Evolutionary conservation across 1,140 invertebrate genomes (phyloP).

Genomic region (Orius laevigatus): DNA sequence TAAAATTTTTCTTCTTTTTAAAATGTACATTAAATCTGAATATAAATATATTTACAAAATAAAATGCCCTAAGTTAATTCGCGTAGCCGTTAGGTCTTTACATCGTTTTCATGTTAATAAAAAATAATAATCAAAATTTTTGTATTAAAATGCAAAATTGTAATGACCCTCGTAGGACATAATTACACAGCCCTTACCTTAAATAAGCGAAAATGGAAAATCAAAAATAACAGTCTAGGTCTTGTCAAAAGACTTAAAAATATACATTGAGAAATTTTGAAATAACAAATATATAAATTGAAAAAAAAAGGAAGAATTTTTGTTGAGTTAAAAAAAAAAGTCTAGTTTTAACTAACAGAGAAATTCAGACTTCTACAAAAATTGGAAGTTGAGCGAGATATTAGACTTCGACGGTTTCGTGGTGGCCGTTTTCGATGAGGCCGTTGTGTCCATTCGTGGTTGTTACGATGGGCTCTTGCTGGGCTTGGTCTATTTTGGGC

Average conservation of each 20-base stretch:
- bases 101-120: no score
- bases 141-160: no score
- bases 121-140: no score
- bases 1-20: no score
- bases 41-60: no score
- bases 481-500: slow-evolving; percentile 1
- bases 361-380: slow-evolving; percentile 6
- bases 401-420: not conserved
- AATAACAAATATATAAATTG: slow-evolving; percentile 3
- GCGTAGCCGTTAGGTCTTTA: no score
- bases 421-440: slow-evolving; percentile 12
- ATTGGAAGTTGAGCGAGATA: not conserved
- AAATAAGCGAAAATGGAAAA: not conserved
- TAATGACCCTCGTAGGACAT: not conserved
- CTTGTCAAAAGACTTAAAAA: not conserved
- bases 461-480: slow-evolving; percentile 14
- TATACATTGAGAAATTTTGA: not conserved
- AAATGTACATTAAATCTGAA: no score
- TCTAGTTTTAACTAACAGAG: not conserved
- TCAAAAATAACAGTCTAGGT: not conserved
- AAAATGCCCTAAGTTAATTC: no score
- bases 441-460: slow-evolving; percentile 16
- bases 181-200: slow-evolving; percentile 1
- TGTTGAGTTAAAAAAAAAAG: not conserved
- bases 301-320: slow-evolving; percentile 8